Evolutionary conservation across 92 coral and sea anemone species (phyloP).

Genomic region (Epizoanthus ramosus): DNA sequence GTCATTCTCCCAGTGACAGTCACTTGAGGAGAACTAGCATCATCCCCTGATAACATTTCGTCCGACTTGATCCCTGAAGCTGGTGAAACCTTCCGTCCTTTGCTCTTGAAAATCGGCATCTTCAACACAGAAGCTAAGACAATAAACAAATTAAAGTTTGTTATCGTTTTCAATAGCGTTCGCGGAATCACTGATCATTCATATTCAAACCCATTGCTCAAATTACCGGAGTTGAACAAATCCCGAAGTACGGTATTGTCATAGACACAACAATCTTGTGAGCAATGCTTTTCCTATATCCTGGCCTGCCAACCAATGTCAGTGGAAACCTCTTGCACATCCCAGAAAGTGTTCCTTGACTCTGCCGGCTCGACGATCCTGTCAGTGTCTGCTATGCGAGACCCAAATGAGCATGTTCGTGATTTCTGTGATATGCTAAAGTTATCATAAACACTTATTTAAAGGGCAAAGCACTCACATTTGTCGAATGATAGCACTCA

Average conservation of each 20-base stretch:
- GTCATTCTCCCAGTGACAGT: not conserved
- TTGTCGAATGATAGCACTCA: not conserved
- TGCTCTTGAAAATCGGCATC: conserved; percentile 31
- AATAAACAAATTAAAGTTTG: not conserved
- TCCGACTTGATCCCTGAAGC: not conserved
- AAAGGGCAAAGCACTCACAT: not conserved
- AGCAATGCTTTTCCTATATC: not conserved
- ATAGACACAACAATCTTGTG: not conserved
- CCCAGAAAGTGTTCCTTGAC: not conserved
- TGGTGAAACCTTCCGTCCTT: conserved; percentile 5
- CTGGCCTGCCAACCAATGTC: not conserved
- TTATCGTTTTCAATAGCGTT: not conserved
- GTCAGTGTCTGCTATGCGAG: not conserved
- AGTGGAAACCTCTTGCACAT: not conserved
- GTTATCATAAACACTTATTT: not conserved
- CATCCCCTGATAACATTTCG: not conserved
- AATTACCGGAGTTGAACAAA: not conserved
- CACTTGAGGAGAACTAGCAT: not conserved
- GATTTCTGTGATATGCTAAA: not conserved
- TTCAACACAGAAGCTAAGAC: not conserved
- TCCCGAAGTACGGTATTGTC: not conserved
- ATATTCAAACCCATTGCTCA: not conserved
- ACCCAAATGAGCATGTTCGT: not conserved
- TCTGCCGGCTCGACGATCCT: not conserved
- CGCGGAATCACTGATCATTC: not conserved